Evolutionary conservation across 1,140 invertebrate species (phyloP), one percentile per base, ranked within the genome.

Genomic region (Mesaphorura yosii): DNA sequence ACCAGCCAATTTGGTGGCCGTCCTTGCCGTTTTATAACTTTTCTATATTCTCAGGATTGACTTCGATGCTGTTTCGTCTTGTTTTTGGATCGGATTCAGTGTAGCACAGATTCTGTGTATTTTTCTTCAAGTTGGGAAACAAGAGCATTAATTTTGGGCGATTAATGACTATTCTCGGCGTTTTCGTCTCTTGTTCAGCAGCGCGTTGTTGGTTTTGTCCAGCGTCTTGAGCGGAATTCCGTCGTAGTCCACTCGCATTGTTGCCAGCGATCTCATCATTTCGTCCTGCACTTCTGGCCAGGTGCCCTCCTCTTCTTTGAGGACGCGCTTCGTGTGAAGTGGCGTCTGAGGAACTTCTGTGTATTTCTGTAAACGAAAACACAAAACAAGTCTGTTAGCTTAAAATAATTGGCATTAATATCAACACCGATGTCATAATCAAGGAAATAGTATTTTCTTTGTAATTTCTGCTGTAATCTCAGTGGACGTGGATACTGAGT

Each of bases 261-360:
- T 93, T 29, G 91, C 90, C 34, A 98, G 71, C 0, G 92, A 95
- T 52, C 90, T 80, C 0, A 86, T 94, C 90, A 98, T 96, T 74
- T 98, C 93, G 70, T 98, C 93, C 76, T 98, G 87, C 15, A 97
- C 90, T 67, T 97, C 93, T 2, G 85, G 83, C 93, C 93, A 97
- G 26, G 83, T 78, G 51, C 93, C 89, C 55, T 85, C 84, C 41
- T 88, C 83, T 71, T 97, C 93, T 52, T 83, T 80, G 19, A 95
- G 71, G 61, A 95, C 80, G 48, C 83, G 75, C 23, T 86, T 79
- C 2, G 91, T 94, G 68, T 89, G 83, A 2, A 98, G 75, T 1
- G 93, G 93, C 29, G 92, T 97, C 65, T 88, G 83, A 1, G 92
- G 92, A 15, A 96, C 91, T 59, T 82, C 79, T 1, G 83, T 85